Base-by-base conservation (phyloP, 2,113 vertebrate genomes). In the Leuciscus idus region DNA sequence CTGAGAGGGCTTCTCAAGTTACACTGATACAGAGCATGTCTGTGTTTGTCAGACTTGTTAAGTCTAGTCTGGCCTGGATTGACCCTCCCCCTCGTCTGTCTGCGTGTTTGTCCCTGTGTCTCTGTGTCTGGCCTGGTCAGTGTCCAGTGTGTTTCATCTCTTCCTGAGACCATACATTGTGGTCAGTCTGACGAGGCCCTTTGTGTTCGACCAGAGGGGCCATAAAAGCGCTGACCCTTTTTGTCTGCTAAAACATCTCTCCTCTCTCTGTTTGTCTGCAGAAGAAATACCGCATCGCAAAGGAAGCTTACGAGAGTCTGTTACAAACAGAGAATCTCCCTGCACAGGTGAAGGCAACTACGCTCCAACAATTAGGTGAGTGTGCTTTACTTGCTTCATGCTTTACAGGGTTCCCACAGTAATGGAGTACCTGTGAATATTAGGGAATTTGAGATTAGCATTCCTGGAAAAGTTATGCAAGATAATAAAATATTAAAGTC, bases 361-460 rank as follows among this genome's bases (percentile, higher is more conserved):
- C 98, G 87, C 96, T 99, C 92, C 98, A 99, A 94, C 98, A 99
- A 93, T 95, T 99, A 91, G 98, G 98, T 98, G 95, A 95, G 98
- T 96, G 88, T 17, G 15, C 52, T 36, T 28, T 36, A 6, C 1
- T 10, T 52, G 10, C 6, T 30, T 61, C 9, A 21, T 28, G 15
- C 21, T 77, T 33, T 23, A 33, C 68, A 28, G 2, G 11, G 17
- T 72, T 78, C 28, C 21, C 33, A 74, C 23, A 48, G 13, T 75
- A 12, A 28, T 28, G 10, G 21, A 23, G 4, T 11, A 21, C 8
- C 66, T 70, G 68, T 33, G 21, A 43, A 72, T 72, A 72, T 72
- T 21, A 43, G 68, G 52, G 52, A 72, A 72, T 73, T 73, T 43
- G 36, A 11, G 70, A 43, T 72, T 43, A n/a, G 21, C 39, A 2